A percentile compares a stretch with the other conserved stretches of the same genome.
Evolutionary conservation across 2,113 vertebrate genomes (phyloP).

Genomic region (Pelobates fuscus): DNA sequence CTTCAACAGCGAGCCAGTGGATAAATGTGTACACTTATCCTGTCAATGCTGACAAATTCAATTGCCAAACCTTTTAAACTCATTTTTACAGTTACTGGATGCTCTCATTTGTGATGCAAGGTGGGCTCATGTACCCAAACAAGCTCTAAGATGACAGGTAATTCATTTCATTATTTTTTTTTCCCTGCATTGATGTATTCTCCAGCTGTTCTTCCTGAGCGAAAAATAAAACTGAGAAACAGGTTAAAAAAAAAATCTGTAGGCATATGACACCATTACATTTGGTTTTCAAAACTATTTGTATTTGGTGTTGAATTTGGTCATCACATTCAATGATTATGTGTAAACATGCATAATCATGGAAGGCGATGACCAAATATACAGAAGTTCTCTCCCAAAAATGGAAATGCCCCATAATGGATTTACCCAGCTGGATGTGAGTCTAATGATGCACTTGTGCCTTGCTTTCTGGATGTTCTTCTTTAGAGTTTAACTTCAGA

Average conservation of each 20-base stretch:
- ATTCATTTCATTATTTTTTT: neutral
- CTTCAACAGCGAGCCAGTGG: constrained; percentile 51
- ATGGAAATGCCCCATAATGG: too few relatives aligned
- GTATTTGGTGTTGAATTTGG: too few relatives aligned
- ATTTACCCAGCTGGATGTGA: too few relatives aligned
- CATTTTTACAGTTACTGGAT: constrained; percentile 9
- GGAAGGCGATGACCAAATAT: too few relatives aligned
- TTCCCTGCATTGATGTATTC: neutral
- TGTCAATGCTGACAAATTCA: constrained; percentile 59
- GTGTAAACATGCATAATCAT: too few relatives aligned
- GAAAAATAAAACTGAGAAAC: neutral
- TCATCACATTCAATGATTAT: too few relatives aligned
- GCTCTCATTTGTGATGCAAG: neutral
- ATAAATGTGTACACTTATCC: constrained; percentile 61
- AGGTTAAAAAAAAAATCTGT: neutral
- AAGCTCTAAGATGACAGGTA: neutral
- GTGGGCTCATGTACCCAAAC: constrained; percentile 3
- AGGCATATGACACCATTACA: too few relatives aligned
- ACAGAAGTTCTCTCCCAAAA: too few relatives aligned
- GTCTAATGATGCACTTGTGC: too few relatives aligned
- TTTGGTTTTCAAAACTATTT: too few relatives aligned
- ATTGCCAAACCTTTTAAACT: constrained; percentile 57
- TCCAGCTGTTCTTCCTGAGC: neutral
- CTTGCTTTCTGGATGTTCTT: too few relatives aligned
- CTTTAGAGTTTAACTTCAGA: too few relatives aligned